These are phyloP conservation scores for Cossypha polioptera DNA, from an alignment of 2,797 vertebrate genomes.

Conservation along the genomic window DNA sequence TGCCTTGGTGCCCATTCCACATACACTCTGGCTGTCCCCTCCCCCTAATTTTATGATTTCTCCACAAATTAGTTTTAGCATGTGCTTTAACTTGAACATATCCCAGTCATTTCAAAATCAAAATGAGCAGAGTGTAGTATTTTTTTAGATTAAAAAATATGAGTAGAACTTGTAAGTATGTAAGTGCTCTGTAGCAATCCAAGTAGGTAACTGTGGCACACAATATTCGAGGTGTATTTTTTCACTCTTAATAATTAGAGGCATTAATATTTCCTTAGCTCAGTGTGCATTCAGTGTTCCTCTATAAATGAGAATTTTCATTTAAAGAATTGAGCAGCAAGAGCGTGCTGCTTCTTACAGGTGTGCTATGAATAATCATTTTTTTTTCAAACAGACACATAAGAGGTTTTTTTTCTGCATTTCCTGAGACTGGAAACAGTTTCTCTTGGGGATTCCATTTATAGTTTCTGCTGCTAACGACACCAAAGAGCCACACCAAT, in stretches of 20 bases:
- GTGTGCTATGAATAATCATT: conserved; percentile 59
- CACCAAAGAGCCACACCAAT: conserved; percentile 68
- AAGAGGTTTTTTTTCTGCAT: conserved; percentile 30
- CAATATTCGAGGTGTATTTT: background rate
- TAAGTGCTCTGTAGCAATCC: conserved; percentile 17
- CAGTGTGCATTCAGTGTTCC: background rate
- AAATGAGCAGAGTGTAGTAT: conserved; percentile 37
- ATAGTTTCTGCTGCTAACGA: conserved; percentile 75
- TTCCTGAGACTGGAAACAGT: conserved; percentile 79
- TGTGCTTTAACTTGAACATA: conserved; percentile 56
- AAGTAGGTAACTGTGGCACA: background rate
- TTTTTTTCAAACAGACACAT: conserved; percentile 48
- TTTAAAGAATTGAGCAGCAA: conserved; percentile 39
- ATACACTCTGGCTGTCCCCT: conserved; percentile 39
- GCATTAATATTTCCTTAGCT: conserved; percentile 14
- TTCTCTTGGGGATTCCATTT: conserved; percentile 77
- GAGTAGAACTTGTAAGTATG: background rate
- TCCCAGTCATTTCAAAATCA: conserved; percentile 37
- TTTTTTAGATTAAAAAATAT: conserved; percentile 63
- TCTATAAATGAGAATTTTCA: conserved; percentile 31
- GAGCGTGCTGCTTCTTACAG: conserved; percentile 28
- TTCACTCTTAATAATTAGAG: background rate
- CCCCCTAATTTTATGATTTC: conserved; percentile 57
- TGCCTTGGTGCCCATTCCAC: conserved; percentile 39
- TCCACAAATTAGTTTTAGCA: conserved; percentile 59